Conservation (phyloP, 1,140 invertebrate genomes). For the Drosophila auraria region DNA sequence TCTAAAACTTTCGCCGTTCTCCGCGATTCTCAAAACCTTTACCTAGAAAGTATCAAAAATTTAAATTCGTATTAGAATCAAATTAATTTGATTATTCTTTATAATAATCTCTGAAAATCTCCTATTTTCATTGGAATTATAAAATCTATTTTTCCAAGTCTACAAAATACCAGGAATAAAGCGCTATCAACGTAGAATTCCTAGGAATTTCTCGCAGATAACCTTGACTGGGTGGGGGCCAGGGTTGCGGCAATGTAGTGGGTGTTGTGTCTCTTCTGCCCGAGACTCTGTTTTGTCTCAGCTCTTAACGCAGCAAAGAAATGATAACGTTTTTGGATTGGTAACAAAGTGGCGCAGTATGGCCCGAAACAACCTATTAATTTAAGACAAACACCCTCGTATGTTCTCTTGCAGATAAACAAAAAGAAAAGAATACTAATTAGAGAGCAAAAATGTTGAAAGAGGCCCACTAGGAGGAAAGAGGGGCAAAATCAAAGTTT, state of each 20-base stretch:
- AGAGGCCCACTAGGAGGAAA: slow-evolving; percentile 31
- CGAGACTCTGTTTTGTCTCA: background rate
- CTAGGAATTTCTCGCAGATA: slow-evolving; percentile 19
- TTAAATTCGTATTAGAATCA: no score
- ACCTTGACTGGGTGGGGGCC: slow-evolving; percentile 23
- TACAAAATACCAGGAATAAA: background rate
- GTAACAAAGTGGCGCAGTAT: slow-evolving; percentile 24
- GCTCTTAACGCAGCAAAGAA: slow-evolving; percentile 48
- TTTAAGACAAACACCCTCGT: slow-evolving; percentile 57
- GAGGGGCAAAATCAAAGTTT: slow-evolving; percentile 12
- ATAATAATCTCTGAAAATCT: background rate
- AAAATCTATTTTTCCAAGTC: background rate
- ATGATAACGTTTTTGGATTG: slow-evolving; percentile 57
- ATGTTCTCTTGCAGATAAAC: slow-evolving; percentile 63
- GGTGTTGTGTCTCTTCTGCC: background rate
- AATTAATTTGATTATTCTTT: no score
- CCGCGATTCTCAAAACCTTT: background rate
- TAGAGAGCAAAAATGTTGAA: slow-evolving; percentile 41
- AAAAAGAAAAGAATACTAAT: slow-evolving; percentile 25
- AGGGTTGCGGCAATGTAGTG: slow-evolving; percentile 13
- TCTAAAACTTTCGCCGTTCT: background rate
- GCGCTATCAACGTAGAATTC: slow-evolving; percentile 3
- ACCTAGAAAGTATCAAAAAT: background rate
- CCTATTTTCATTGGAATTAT: background rate
- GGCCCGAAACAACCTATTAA: slow-evolving; percentile 48